Percentiles rank a stretch among this genome's conserved stretches.
phyloP scores from a whole-genome alignment of 2,888 invertebrate genomes.

The Didymodactylos carnosus region DNA sequence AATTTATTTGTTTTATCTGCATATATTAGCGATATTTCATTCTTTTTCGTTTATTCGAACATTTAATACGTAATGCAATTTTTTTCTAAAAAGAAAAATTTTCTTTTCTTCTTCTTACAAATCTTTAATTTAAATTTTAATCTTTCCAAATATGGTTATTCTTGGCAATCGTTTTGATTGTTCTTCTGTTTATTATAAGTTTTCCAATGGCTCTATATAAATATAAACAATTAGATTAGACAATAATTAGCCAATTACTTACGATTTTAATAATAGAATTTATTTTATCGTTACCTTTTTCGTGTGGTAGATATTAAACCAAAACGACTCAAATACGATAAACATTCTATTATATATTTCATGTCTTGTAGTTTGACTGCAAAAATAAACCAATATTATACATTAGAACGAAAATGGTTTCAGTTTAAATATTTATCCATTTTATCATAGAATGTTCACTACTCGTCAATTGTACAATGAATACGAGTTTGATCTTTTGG shows the following conservation, averaged over 20 bases:
- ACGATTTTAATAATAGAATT: constrained; percentile 66
- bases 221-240: too few relatives aligned
- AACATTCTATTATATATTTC: constrained; percentile 86
- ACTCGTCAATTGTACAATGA: constrained; percentile 15
- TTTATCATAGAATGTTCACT: constrained; percentile 20
- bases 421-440: not conserved
- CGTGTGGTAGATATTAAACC: constrained; percentile 69
- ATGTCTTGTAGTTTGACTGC: constrained; percentile 42
- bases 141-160: constrained; percentile 23
- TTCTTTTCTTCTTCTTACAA: not conserved
- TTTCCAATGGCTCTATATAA: constrained; percentile 23
- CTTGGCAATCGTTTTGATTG: constrained; percentile 25
- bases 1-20: not conserved
- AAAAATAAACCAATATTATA: not conserved
- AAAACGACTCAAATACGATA: constrained; percentile 84
- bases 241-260: too few relatives aligned
- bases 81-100: too few relatives aligned
- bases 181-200: constrained; percentile 41
- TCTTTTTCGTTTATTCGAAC: not conserved
- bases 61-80: not conserved
- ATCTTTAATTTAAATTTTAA: not conserved
- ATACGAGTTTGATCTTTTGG: not conserved
- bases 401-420: not conserved
- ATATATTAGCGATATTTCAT: too few relatives aligned
- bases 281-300: constrained; percentile 53